Evolutionary conservation across 1,140 invertebrate genomes (phyloP), one percentile per base, ranked within the genome.

Genomic region (Himalopsyche phryganea): DNA sequence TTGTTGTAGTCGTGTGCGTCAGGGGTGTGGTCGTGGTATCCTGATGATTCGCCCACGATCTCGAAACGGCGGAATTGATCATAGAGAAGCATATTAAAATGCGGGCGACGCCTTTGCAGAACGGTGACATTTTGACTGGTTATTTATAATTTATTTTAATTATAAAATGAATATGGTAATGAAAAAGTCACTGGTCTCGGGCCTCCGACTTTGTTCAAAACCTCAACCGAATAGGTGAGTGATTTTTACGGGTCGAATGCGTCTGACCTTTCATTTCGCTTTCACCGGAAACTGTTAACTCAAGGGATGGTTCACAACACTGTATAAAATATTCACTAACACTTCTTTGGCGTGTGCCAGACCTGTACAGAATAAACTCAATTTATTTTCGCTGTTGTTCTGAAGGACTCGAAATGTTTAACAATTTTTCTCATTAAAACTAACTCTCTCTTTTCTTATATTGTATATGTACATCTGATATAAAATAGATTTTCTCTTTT

Each of bases 1-100:
- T 71, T 35, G 73, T 76, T 13, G 77, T 77, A 2, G 77, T 77
- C 9, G 80, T 79, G 1, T 80, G 76, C 40, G 73, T 69, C 6
- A 74, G 75, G 2, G 75, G 76, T 1, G 76, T 76, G 1, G 75
- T 77, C 0, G 76, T 77, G 0, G 74, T 77, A 58, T 77, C 75
- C 53, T 78, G 76, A 56, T 76, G 76, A 50, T 77, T 78, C 2
- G 76, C 76, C 75, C 76, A 77, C n/a, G 76, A 78, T 54, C 75
- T 60, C 18, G 68, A 56, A 15, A 54, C 55, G 45, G 53, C 61
- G n/a, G 51, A 38, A 19, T 42, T 42, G 20, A 63, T 14, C 18
- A 23, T 17, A 14, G 50, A 36, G 32, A 59, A 55, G 42, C 23
- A 63, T 38, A 59, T 52, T 6, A 56, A 13, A 36, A 59, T 17